phyloP scores from a whole-genome alignment of 2,797 vertebrate genomes.

The Avahi laniger region DNA sequence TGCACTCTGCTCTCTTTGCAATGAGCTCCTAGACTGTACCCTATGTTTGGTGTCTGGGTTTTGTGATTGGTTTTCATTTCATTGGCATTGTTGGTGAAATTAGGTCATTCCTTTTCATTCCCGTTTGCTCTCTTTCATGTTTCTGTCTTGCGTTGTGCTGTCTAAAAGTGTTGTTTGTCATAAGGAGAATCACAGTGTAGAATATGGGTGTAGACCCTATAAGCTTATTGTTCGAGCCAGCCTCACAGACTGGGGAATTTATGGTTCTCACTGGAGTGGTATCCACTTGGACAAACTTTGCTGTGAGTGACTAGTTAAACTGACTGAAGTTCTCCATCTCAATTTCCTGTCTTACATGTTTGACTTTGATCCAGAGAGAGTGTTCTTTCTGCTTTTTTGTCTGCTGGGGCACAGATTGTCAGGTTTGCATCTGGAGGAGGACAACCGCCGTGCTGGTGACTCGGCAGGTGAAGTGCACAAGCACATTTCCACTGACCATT shows the following conservation, averaged over 20 bases:
- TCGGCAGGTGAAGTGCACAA: fast-evolving
- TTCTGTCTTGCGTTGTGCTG: not conserved
- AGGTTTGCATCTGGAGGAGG: not conserved
- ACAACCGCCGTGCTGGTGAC: not conserved
- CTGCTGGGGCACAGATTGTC: not conserved
- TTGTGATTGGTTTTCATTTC: not conserved
- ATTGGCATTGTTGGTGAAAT: not conserved
- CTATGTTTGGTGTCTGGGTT: not conserved
- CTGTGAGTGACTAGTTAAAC: not conserved
- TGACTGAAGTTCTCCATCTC: not conserved
- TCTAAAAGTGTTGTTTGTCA: not conserved
- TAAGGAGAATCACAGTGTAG: not conserved
- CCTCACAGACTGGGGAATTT: not conserved
- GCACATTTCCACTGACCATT: not conserved
- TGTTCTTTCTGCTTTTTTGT: not conserved
- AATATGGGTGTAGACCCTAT: not conserved
- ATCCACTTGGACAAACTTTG: not conserved
- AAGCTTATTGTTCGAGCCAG: not conserved
- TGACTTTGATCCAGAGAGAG: not conserved
- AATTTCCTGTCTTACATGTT: not conserved
- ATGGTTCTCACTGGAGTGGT: fast-evolving
- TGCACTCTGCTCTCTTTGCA: not conserved
- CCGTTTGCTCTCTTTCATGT: not conserved
- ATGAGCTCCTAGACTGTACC: not conserved
- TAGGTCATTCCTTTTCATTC: not conserved